Percentiles rank a stretch among this genome's conserved stretches.
phyloP scores from a whole-genome alignment of 1,140 invertebrate genomes.

The Oncopodura yosiiana region DNA sequence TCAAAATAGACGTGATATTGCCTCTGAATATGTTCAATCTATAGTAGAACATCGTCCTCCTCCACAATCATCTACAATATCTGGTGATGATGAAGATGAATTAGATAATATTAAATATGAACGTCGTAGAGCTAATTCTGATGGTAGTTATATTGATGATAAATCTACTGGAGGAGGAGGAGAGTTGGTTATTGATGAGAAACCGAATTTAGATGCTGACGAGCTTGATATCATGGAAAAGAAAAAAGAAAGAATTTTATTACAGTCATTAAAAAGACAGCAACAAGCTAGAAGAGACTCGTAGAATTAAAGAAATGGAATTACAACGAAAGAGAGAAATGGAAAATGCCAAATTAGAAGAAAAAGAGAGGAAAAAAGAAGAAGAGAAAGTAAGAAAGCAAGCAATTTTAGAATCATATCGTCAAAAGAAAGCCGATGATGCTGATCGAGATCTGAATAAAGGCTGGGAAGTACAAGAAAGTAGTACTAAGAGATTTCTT shows the following conservation, averaged over 20 bases:
- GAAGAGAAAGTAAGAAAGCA: conserved; percentile 78
- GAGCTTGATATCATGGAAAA: conserved; percentile 77
- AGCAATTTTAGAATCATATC: conserved; percentile 76
- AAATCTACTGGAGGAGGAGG: conserved; percentile 32
- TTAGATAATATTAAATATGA: conserved; percentile 17
- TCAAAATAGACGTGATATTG: conserved; percentile 14
- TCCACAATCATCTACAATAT: too few species aligned
- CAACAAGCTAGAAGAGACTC: conserved; percentile 78
- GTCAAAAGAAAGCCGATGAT: conserved; percentile 89
- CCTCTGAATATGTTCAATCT: conserved; percentile 29
- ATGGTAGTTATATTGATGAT: conserved; percentile 24
- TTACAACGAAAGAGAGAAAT: conserved; percentile 70
- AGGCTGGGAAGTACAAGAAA: conserved; percentile 34
- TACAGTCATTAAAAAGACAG: conserved; percentile 71
- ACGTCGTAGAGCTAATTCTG: conserved; percentile 11
- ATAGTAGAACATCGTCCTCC: conserved; percentile 23
- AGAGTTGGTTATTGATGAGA: conserved; percentile 27
- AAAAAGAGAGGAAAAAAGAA: conserved; percentile 74
- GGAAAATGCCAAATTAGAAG: conserved; percentile 62
- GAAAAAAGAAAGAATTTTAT: conserved; percentile 78
- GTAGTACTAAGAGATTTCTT: conserved; percentile 32
- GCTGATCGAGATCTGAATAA: conserved; percentile 67
- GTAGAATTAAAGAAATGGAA: conserved; percentile 72
- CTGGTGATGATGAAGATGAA: conserved; percentile 37
- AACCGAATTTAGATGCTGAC: conserved; percentile 39